Base-by-base conservation (phyloP, 2,797 vertebrate species). In the Notoglanidium macrostoma region DNA sequence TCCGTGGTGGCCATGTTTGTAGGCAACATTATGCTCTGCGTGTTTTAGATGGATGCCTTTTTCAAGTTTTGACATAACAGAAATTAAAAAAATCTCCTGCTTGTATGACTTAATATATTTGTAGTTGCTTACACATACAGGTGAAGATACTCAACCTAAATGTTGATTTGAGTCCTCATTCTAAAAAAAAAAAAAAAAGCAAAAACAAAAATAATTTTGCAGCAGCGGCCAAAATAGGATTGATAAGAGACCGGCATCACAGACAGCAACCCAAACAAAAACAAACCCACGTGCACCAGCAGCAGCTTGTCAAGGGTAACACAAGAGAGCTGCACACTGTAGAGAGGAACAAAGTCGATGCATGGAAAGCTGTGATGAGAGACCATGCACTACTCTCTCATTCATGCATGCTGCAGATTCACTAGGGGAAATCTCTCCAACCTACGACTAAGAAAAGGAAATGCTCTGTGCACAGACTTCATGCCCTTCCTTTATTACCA, bases 161-260 rank as follows among this genome's bases (percentile, higher is more conserved):
- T 54, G 57, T 79, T 35, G 54, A 23, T 55, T 35, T 15, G 49
- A 54, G 35, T 79, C 21, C 11, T 78, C 29, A 11, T 57, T 59
- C 17, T 21, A 23, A 1, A 12, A 8, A 51, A 51, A 46, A 73
- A 40, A 21, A 2, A 35, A 35, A 35, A 35, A 35, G 35, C 35
- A 35, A 35, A 35, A 35, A 35, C 35, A 74, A 26, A 73, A 76
- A 15, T 29, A 49, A 67, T 65, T 82, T 82, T 82, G 26, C 76
- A 88, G 83, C 21, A 46, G n/a, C 35, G 35, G 8, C 35, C 83
- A 32, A 83, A 46, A 1, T 12, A 44, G 8, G 2, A 78, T 32
- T 84, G 82, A 55, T 55, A 70, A n/a, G 40, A 72, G 55, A 85
- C 49, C 21, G 15, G 51, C 65, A 85, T 79, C 26, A 76, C 26